Base-by-base conservation (phyloP, 1,140 invertebrate species). In the Camponotus floridanus region DNA sequence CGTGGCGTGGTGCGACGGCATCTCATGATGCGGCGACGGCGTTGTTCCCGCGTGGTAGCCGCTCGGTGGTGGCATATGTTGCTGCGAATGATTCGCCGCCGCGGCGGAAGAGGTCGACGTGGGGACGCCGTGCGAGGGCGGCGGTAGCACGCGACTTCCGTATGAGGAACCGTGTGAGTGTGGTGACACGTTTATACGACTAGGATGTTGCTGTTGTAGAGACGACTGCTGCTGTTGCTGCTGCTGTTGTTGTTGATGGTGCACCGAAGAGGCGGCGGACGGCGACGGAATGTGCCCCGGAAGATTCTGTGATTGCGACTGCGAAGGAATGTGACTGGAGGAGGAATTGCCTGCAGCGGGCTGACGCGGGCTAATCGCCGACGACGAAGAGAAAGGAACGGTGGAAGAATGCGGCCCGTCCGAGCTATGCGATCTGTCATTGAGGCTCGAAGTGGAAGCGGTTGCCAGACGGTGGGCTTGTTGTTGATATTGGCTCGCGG, bases 251-350 rank as follows among this genome's bases (percentile, higher is more conserved):
- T 86, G 86, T 5, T 64, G 76, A 33, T 81, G 65, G 15, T 92
- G 89, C 31, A 87, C 91, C 70, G 65, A 68, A 0, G 74, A 59
- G 48, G 45, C 68, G 6, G 88, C 73, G 21, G 92, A 87, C 39
- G 92, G 87, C 71, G 93, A 89, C 79, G 94, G 93, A 94, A 94
- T 94, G 92, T 94, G 94, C 85, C 91, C 88, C 86, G 92, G 91
- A 91, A 92, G 91, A 90, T 91, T 94, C 73, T 94, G 92, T 13
- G 92, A 86, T 26, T 79, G 74, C 51, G 88, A 84, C 13, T 78
- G 76, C 61, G 93, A 89, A 88, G 93, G 94, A 94, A 94, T 94
- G 94, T 94, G 93, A 93, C 90, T 93, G 45, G 86, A 85, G 68
- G 86, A 83, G 67, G 79, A 39, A 39, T 33, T 89, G 13, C 36